phyloP scores from a whole-genome alignment of 2,888 invertebrate genomes.

The Myathropa florea region DNA sequence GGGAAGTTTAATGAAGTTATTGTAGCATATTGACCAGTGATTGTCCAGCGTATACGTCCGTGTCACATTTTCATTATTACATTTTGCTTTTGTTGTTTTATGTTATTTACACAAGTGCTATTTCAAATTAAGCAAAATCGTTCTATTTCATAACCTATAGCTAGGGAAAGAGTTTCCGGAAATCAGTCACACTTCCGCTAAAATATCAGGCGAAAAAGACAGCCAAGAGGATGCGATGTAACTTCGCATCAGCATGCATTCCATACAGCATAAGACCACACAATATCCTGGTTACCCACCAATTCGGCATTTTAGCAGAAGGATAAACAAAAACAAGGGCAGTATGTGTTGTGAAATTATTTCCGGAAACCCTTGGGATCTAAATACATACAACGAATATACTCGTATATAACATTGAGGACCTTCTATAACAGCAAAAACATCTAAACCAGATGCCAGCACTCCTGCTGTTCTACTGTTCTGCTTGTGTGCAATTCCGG shows the following conservation, averaged over 20 bases:
- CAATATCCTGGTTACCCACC: constrained; percentile 55
- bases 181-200: constrained; percentile 57
- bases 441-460: constrained; percentile 45
- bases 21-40: too few species aligned
- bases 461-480: constrained; percentile 1
- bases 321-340: constrained; percentile 53
- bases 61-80: neutral
- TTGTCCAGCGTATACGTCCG: neutral
- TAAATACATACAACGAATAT: constrained; percentile 33
- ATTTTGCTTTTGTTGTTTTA: too few species aligned
- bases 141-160: constrained; percentile 1
- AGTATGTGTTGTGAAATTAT: constrained; percentile 61
- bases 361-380: constrained; percentile 52
- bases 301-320: constrained; percentile 45
- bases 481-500: neutral
- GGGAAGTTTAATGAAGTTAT: too few species aligned
- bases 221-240: neutral
- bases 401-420: neutral
- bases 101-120: too few species aligned
- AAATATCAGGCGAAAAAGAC: neutral
- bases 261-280: constrained; percentile 37
- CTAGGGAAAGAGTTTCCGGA: constrained; percentile 30
- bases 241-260: constrained; percentile 7
- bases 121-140: constrained; percentile 31
- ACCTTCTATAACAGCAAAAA: constrained; percentile 23